phyloP scores from a whole-genome alignment of 2,797 vertebrate genomes.

The Rhodeus uyekii region DNA sequence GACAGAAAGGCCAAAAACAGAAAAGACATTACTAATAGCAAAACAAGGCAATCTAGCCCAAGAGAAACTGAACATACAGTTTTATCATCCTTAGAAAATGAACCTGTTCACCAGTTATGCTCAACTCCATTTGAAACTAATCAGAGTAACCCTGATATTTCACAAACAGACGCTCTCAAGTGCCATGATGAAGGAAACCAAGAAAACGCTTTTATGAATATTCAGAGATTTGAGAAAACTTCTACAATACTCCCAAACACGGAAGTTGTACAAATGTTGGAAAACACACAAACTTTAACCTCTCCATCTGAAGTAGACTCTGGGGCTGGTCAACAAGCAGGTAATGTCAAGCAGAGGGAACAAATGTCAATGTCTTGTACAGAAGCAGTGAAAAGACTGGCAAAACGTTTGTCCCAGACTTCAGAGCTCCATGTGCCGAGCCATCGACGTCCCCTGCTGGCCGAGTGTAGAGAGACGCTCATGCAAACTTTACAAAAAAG shows the following conservation, averaged over 20 bases:
- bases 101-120: constrained; percentile 44
- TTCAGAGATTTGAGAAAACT: neutral
- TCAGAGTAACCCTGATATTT: neutral
- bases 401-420: constrained; percentile 60
- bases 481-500: constrained; percentile 63
- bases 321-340: constrained; percentile 24
- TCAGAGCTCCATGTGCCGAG: constrained; percentile 56
- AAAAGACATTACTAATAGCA: neutral
- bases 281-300: neutral
- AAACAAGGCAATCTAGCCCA: constrained; percentile 55
- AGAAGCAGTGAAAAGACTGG: constrained; percentile 56
- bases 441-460: constrained; percentile 59
- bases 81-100: constrained; percentile 59
- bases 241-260: neutral
- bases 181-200: neutral
- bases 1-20: neutral
- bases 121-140: constrained; percentile 26
- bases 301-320: constrained; percentile 24
- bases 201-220: constrained; percentile 1
- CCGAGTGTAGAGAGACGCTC: constrained; percentile 69
- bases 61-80: constrained; percentile 46
- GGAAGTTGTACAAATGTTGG: neutral
- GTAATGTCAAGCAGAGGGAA: neutral
- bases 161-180: neutral
- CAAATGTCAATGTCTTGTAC: neutral